Conservation (phyloP, 92 coral and sea anemone species). For the Porites evermanni region DNA sequence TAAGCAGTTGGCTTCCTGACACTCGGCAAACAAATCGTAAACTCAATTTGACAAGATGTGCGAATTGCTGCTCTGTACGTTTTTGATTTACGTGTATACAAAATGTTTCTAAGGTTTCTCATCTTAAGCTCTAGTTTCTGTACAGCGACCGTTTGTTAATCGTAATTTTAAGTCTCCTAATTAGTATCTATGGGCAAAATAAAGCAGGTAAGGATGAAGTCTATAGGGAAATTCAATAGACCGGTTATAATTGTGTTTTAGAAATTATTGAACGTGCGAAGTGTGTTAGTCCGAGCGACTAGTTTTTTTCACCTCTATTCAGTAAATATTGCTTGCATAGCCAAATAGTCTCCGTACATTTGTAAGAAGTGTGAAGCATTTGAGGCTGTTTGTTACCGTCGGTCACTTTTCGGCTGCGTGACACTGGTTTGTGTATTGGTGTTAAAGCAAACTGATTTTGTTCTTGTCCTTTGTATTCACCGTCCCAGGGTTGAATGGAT, state of each 20-base stretch:
- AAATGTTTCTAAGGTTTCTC: not conserved
- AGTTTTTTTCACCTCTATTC: not conserved
- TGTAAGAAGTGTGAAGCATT: not conserved
- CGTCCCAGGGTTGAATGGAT: constrained; percentile 1
- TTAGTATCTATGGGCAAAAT: constrained; percentile 5
- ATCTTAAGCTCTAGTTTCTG: not conserved
- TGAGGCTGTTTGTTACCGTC: not conserved
- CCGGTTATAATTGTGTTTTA: constrained; percentile 6
- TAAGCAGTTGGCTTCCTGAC: constrained; percentile 7
- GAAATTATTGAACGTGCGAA: constrained; percentile 4
- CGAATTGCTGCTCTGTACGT: not conserved
- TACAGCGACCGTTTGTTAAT: not conserved
- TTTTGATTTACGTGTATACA: not conserved
- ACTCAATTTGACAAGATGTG: not conserved
- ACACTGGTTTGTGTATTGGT: constrained; percentile 29
- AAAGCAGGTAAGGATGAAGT: not conserved
- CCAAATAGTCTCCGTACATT: not conserved
- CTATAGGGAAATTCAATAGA: constrained; percentile 4
- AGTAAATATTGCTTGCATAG: not conserved
- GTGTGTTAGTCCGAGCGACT: not conserved
- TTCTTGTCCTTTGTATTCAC: constrained; percentile 2
- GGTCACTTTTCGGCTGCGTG: constrained; percentile 27
- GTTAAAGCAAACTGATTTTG: constrained; percentile 9
- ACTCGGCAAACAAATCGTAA: constrained; percentile 1
- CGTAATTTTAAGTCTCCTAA: not conserved